Conservation (phyloP, 2,888 invertebrate genomes). For the Melinopterus prodromus region DNA sequence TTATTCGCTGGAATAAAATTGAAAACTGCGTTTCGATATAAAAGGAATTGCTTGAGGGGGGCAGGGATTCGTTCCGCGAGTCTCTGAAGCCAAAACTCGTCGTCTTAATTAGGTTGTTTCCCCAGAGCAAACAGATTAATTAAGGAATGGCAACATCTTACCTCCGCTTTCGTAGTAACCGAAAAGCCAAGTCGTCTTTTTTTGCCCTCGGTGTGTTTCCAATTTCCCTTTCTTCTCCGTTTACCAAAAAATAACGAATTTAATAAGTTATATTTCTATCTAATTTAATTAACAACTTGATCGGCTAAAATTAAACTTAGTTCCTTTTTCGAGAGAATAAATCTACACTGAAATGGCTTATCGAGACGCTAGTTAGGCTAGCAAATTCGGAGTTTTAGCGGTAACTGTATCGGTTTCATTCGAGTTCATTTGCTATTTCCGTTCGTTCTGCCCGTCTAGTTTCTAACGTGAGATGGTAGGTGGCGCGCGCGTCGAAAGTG, state of each 20-base stretch:
- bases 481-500: neutral
- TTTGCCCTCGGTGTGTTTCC: neutral
- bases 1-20: neutral
- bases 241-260: too few relatives aligned
- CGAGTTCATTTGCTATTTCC: too few relatives aligned
- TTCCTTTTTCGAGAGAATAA: too few relatives aligned
- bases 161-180: neutral
- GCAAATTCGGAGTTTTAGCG: too few relatives aligned
- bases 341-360: too few relatives aligned
- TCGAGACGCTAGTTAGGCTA: too few relatives aligned
- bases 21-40: neutral
- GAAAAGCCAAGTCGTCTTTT: neutral
- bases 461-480: neutral
- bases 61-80: neutral
- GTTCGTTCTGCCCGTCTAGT: neutral
- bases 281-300: too few relatives aligned
- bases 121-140: constrained; percentile 4
- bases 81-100: neutral
- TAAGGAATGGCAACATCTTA: neutral
- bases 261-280: too few relatives aligned
- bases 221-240: neutral
- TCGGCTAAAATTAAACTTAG: too few relatives aligned
- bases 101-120: constrained; percentile 4
- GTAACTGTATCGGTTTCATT: too few relatives aligned
- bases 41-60: neutral